These are phyloP conservation scores for Macrocentrus cingulum DNA, from an alignment of 1,140 invertebrate species.

Conservation along the genomic window DNA sequence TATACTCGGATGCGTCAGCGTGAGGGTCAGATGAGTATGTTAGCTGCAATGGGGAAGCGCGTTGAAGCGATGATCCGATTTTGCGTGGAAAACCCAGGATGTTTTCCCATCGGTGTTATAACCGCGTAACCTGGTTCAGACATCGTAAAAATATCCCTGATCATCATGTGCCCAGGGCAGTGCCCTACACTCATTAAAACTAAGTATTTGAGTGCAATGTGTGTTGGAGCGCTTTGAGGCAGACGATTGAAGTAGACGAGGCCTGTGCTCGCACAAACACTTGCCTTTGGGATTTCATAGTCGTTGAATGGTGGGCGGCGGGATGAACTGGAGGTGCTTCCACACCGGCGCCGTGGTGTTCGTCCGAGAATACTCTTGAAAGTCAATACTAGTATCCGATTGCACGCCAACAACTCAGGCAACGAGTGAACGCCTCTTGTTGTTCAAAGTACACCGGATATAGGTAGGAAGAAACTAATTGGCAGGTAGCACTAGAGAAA, in stretches of 20 bases:
- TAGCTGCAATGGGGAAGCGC: conserved; percentile 18
- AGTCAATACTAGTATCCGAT: conserved; percentile 36
- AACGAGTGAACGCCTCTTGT: conserved; percentile 20
- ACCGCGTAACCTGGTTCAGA: background rate
- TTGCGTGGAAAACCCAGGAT: background rate
- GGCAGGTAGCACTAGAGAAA: conserved; percentile 26
- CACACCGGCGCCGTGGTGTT: conserved; percentile 3
- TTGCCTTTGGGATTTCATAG: background rate
- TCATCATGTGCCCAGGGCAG: conserved; percentile 2
- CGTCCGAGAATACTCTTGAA: conserved; percentile 35
- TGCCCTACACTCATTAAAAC: too few relatives aligned
- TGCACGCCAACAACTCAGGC: conserved; percentile 24
- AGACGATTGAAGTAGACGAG: too few relatives aligned
- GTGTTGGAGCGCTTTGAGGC: too few relatives aligned
- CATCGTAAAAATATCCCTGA: conserved; percentile 20
- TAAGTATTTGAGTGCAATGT: too few relatives aligned
- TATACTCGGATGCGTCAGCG: conserved; percentile 8
- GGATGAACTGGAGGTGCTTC: conserved; percentile 4
- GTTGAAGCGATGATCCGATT: conserved; percentile 23
- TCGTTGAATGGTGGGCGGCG: background rate
- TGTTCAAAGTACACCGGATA: conserved; percentile 35
- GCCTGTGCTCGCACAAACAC: too few relatives aligned
- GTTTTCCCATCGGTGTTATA: conserved; percentile 12
- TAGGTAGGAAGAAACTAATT: conserved; percentile 33
- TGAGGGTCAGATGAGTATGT: background rate